A percentile compares a stretch with the other conserved stretches of the same genome.
Conservation (phyloP, 2,888 invertebrate species). For the Chymomyza amoena region DNA sequence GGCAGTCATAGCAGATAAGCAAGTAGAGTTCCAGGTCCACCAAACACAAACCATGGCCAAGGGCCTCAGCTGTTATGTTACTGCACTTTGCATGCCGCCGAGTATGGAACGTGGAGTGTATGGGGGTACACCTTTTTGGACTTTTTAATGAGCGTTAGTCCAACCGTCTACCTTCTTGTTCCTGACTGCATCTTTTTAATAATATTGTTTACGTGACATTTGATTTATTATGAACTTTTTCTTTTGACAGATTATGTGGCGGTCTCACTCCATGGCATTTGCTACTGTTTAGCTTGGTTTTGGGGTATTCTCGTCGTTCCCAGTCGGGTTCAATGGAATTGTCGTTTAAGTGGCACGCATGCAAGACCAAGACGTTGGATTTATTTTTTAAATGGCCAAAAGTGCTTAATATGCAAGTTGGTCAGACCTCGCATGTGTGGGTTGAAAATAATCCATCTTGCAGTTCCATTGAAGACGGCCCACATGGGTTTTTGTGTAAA, state of each 20-base stretch:
- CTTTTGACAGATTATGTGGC: conserved; percentile 76
- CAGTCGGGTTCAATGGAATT: not conserved
- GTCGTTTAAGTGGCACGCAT: not conserved
- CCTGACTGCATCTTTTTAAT: conserved; percentile 62
- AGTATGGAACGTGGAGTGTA: not conserved
- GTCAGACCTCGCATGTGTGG: not conserved
- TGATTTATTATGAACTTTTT: conserved; percentile 75
- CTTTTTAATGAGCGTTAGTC: conserved; percentile 54
- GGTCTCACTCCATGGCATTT: conserved; percentile 52
- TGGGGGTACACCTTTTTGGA: conserved; percentile 21
- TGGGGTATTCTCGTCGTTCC: not conserved
- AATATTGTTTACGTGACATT: conserved; percentile 74
- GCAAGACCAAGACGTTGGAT: not conserved
- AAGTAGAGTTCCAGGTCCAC: conserved; percentile 17
- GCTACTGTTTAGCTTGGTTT: conserved; percentile 59
- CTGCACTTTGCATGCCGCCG: conserved; percentile 53
- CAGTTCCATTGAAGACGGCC: not conserved
- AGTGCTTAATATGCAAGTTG: not conserved
- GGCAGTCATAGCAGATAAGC: conserved; percentile 15
- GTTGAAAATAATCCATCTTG: not conserved
- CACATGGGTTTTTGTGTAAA: not conserved
- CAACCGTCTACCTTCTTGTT: not conserved
- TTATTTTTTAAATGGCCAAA: not conserved
- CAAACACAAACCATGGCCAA: conserved; percentile 1
- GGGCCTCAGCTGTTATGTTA: conserved; percentile 3